Evolutionary conservation across 2,113 vertebrate species (phyloP), one percentile per base, ranked within the genome.

Genomic region (Nicator chloris): DNA sequence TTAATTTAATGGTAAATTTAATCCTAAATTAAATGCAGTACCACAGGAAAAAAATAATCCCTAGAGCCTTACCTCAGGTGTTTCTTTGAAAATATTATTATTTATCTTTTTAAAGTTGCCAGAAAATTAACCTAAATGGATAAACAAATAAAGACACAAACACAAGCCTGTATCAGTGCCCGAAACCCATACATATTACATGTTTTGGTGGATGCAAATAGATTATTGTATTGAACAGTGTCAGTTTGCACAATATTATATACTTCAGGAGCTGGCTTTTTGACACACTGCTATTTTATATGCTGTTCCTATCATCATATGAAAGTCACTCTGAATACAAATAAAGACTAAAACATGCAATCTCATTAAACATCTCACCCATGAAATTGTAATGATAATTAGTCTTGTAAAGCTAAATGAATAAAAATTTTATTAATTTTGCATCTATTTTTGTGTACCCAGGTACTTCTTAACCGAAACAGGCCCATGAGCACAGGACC

Each of bases 1-100:
- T 89, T 96, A 94, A 95, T 93, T 97, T 96, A 96, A 95, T 90
- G 92, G 85, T 89, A 96, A 97, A 97, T 96, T 96, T 97, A 93
- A 95, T 95, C 91, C 83, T 94, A 96, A 97, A 96, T n/a, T n/a
- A n/a, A 90, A 37, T 88, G 42, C 72, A 91, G 50, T 64, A 73
- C 72, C 94, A 68, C 66, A 81, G 73, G 5, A 18, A 73, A 91
- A 82, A 68, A 84, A 63, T 77, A 50, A 40, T 68, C 80, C 70
- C 40, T 40, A 68, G 31, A 63, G 40, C 61, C 16, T 31, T 90
- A 54, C 82, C 65, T 95, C 59, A 60, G 72, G 76, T 88, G 47
- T 80, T 49, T 93, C 57, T 93, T 76, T 49, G 40, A 92, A 95
- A 86, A 91, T 86, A 79, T 79, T 86, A 57, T 79, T 92, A 82